phyloP scores from a whole-genome alignment of 2,113 vertebrate species.

The Entosphenus tridentatus region DNA sequence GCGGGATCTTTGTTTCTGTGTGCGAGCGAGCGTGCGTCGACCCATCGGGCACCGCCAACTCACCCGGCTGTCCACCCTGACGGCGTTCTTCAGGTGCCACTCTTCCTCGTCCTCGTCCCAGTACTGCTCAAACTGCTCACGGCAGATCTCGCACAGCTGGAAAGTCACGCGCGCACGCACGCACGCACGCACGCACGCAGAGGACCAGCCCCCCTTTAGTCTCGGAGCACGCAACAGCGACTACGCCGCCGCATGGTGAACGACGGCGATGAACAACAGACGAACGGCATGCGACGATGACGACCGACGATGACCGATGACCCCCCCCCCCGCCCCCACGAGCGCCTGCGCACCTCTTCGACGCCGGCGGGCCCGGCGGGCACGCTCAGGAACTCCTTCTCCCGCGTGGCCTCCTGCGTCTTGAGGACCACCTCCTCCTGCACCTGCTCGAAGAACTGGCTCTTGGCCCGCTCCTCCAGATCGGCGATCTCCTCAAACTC shows the following conservation, averaged over 20 bases:
- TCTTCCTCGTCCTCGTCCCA: slow-evolving; percentile 99
- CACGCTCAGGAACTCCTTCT: slow-evolving; percentile 78
- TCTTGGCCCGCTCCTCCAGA: slow-evolving; percentile 83
- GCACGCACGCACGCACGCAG: no score
- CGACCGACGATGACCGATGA: no score
- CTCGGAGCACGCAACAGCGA: no score
- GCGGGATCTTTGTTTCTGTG: background rate
- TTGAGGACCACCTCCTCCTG: slow-evolving; percentile 88
- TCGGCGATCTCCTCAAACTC: slow-evolving; percentile 98
- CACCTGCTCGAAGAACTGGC: slow-evolving; percentile 89
- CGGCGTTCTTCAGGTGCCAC: slow-evolving; percentile 87
- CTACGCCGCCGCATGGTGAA: no score
- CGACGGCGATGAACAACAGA: no score
- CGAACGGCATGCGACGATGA: no score
- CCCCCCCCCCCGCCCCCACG: no score
- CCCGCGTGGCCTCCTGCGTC: slow-evolving; percentile 75
- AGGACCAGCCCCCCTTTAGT: no score
- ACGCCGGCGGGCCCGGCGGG: slow-evolving; percentile 69
- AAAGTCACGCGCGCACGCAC: slow-evolving; percentile 1
- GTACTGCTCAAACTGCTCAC: slow-evolving; percentile 88
- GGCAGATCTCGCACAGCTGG: slow-evolving; percentile 86
- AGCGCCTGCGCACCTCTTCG: slow-evolving; percentile 37
- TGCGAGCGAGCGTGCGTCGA: background rate
- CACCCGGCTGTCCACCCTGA: slow-evolving; percentile 81
- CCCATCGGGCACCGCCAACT: background rate